Evolutionary conservation across 2,888 invertebrate species (phyloP), one percentile per base, ranked within the genome.

Genomic region (Eristalinus sepulchralis): DNA sequence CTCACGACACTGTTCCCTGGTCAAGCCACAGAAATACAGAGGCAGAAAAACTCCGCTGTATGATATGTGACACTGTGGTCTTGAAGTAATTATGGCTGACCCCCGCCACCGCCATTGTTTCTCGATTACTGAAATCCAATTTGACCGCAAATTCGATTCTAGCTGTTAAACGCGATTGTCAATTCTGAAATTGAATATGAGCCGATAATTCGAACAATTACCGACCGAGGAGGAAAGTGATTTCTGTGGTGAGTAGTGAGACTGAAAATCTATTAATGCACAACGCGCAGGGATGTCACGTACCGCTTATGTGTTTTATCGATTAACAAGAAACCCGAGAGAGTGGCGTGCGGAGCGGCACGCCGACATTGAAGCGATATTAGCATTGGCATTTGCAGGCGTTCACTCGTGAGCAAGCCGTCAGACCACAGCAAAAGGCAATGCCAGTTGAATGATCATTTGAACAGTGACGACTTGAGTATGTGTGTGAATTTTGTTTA

Each of bases 121-220:
- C 36, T 72, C 71, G 62, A 31, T 62, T 72, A 53, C 71, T 47
- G 13, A 39, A 62, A 60, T 72, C 62, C 62, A 62, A 72, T 62
- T 60, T 72, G 39, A 47, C 31, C 71, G 22, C 47, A 47, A 62
- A 72, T 33, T 62, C 31, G 17, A 62, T 60, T 71, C 31, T 47
- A 20, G 60, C 31, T 31, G 71, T 47, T 72, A 72, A 72, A 31
- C 31, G 27, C 47, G 47, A 62, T 20, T 72, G 62, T 62, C 71
- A 72, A 31, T 53, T 47, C 47, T 20, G 71, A 47, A 62, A 60
- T 72, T 60, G 71, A 72, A 62, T 70, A 34, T 27, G 17, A 24
- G 8, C 4, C 34, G 24, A 36, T 70, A 36, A 59, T 59, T 70
- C 17, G 11, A 70, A 24, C 67, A 36, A 70, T 27, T 36, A 27